Conservation (phyloP, 1,140 invertebrate species). For the Panulirus ornatus region DNA sequence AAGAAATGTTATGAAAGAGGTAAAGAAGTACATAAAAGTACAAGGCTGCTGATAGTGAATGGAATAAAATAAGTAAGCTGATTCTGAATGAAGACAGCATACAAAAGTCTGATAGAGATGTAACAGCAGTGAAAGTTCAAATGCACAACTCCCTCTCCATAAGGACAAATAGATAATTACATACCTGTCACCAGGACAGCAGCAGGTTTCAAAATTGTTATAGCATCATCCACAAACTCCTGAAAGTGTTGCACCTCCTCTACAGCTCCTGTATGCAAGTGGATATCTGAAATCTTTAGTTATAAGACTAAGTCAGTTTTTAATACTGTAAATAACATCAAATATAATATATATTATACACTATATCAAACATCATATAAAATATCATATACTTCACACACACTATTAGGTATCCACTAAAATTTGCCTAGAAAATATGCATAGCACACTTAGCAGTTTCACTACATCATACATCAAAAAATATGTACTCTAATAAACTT, state of each 20-base stretch:
- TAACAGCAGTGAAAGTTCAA: not conserved
- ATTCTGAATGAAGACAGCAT: not conserved
- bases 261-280: conserved; percentile 38
- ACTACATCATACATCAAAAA: too few relatives aligned
- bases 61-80: not conserved
- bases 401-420: too few relatives aligned
- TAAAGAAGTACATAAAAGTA: too few relatives aligned
- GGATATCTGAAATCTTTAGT: conserved; percentile 57
- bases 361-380: too few relatives aligned
- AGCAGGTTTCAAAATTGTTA: conserved; percentile 41
- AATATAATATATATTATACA: too few relatives aligned
- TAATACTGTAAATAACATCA: too few relatives aligned
- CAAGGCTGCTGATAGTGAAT: too few relatives aligned
- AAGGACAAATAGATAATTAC: not conserved
- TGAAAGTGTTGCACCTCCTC: conserved; percentile 57
- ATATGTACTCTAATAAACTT: too few relatives aligned
- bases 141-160: not conserved
- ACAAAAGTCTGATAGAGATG: not conserved
- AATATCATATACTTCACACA: too few relatives aligned
- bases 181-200: conserved; percentile 62
- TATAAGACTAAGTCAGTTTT: not conserved
- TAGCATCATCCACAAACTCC: conserved; percentile 62
- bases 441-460: too few relatives aligned
- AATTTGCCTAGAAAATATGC: too few relatives aligned
- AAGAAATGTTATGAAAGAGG: too few relatives aligned